Conservation (phyloP, 2,888 invertebrate genomes). For the Campoplex nolae region DNA sequence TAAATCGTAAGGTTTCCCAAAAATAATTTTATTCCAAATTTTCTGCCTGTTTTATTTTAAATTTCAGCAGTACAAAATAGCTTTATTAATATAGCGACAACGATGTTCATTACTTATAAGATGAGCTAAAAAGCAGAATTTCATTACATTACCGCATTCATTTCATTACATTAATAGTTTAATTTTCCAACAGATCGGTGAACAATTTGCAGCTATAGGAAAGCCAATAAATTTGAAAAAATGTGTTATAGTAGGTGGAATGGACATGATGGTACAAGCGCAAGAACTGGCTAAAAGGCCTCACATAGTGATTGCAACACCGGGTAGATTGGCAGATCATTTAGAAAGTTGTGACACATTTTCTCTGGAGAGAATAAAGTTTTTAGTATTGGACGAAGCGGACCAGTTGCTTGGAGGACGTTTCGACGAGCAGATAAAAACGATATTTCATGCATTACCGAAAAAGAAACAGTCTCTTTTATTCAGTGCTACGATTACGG, state of each 20-base stretch:
- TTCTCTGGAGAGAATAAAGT: constrained; percentile 91
- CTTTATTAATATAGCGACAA: background rate
- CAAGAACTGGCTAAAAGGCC: constrained; percentile 93
- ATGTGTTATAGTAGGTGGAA: constrained; percentile 97
- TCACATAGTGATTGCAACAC: constrained; percentile 98
- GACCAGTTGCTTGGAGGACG: constrained; percentile 93
- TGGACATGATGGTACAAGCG: constrained; percentile 96
- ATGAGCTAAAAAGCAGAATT: too few species aligned
- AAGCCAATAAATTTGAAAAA: constrained; percentile 94
- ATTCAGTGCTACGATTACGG: constrained; percentile 98
- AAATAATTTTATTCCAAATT: background rate
- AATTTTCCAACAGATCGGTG: constrained; percentile 90
- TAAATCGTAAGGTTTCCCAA: background rate
- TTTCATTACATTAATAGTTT: background rate
- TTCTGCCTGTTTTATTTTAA: background rate
- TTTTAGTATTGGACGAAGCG: constrained; percentile 98
- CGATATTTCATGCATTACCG: constrained; percentile 92
- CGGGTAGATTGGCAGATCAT: constrained; percentile 97
- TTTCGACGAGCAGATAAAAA: constrained; percentile 93
- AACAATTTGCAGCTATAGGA: constrained; percentile 97
- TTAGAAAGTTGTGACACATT: constrained; percentile 94
- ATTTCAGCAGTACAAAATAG: background rate
- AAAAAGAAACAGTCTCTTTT: constrained; percentile 93
- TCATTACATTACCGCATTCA: too few species aligned
- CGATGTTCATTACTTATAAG: background rate